Evolutionary conservation across 1,140 invertebrate genomes (phyloP), one percentile per base, ranked within the genome.

Genomic region (Drosophila repletoides): DNA sequence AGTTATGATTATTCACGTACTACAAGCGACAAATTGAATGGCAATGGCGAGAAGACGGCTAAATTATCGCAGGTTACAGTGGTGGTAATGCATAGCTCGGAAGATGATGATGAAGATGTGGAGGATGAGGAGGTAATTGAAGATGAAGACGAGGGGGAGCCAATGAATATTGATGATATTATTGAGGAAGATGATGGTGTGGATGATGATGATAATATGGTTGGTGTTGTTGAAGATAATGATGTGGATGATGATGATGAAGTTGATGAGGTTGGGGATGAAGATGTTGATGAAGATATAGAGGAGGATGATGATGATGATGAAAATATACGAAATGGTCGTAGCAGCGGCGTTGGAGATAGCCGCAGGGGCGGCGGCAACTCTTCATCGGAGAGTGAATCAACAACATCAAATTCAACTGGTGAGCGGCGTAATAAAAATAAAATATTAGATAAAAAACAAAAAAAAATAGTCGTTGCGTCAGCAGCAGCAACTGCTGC

Each of bases 331-430:
- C 4, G 15, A 6, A 17, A 26, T 17, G 33, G 7, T 40, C 14
- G 14, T 34, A 38, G 2, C 0, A 53, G 66, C 15, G 67, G 52
- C 4, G 61, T 51, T 40, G 73, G 55, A 40, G 59, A 22, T 26
- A 65, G 33, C 38, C 59, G 34, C 10, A 28, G 9, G 41, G 65
- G 38, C 6, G 56, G 53, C 9, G 56, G 22, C 14, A 61, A 69
- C 28, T 88, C 75, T 33, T 75, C 81, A 5, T 87, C 80, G 17
- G 80, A 71, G 19, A 86, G 72, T 40, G 77, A 87, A 28, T 73
- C 81, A 22, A 68, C 75, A 14, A 64, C 79, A 43, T 75, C 80
- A 40, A 72, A 72, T 66, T 80, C 81, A 71, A 86, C 72, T 69
- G 80, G 80, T 80, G 80, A 86, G 72, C 81, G 76, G 68, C 81